Conservation (phyloP, 2,113 vertebrate species). For the Phainopepla nitens region DNA sequence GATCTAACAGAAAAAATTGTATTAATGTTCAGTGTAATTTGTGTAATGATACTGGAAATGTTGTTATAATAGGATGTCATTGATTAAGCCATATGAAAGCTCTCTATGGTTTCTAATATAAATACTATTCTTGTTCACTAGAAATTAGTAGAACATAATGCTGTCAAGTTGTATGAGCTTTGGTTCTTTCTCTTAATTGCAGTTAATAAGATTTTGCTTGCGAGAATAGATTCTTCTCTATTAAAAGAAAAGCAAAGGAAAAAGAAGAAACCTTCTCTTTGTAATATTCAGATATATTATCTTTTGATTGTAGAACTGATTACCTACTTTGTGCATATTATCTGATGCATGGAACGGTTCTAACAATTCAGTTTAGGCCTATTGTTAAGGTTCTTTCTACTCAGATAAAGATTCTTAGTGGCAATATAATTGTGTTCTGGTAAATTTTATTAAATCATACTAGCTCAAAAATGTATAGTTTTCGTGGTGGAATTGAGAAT, state of each 20-base stretch:
- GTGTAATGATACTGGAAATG: constrained; percentile 7
- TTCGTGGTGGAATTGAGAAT: background rate
- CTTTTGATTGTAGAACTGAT: background rate
- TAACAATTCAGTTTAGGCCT: background rate
- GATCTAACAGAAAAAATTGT: background rate
- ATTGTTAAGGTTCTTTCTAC: background rate
- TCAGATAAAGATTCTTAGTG: background rate
- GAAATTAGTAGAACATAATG: background rate
- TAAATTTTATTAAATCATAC: background rate
- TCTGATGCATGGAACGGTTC: background rate
- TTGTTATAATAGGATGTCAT: background rate
- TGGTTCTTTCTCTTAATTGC: constrained; percentile 1
- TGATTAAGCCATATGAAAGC: background rate
- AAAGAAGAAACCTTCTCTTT: background rate
- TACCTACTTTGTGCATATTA: background rate
- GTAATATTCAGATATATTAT: background rate
- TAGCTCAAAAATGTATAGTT: background rate
- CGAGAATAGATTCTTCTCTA: background rate
- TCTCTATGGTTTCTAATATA: background rate
- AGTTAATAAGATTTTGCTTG: background rate
- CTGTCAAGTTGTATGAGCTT: background rate
- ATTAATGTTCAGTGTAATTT: background rate
- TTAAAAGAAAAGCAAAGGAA: background rate
- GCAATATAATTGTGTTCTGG: background rate
- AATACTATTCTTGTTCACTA: background rate